These are phyloP conservation scores for Valencia hispanica DNA, from an alignment of 2,797 vertebrate genomes.

Conservation along the genomic window DNA sequence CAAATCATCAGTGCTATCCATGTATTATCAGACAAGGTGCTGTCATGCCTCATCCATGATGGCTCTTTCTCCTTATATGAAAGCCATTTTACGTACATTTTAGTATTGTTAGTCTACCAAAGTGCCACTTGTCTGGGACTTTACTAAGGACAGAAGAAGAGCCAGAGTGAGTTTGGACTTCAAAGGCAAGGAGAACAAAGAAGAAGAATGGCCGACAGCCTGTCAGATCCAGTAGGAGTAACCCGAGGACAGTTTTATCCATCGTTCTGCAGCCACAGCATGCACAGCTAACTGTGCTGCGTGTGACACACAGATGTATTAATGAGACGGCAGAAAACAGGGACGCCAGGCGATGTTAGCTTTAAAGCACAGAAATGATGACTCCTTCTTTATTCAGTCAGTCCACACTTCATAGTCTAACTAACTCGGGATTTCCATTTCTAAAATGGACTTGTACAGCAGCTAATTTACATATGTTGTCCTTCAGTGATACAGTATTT, in stretches of 20 bases:
- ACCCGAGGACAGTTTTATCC: constrained; percentile 44
- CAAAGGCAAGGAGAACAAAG: constrained; percentile 59
- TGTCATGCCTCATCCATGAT: constrained; percentile 14
- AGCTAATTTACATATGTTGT: background rate
- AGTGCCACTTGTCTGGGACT: constrained; percentile 19
- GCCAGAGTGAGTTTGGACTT: constrained; percentile 32
- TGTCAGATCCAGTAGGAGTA: constrained; percentile 56
- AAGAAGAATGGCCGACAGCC: constrained; percentile 44
- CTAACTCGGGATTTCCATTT: constrained; percentile 46
- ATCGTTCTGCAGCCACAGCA: constrained; percentile 53
- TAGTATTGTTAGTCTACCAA: constrained; percentile 28
- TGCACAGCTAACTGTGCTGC: constrained; percentile 63
- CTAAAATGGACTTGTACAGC: constrained; percentile 42
- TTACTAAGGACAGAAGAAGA: constrained; percentile 27
- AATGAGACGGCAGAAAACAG: constrained; percentile 51
- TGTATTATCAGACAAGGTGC: constrained; percentile 41
- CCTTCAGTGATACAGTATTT: background rate
- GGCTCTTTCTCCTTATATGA: background rate
- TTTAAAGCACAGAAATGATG: constrained; percentile 36
- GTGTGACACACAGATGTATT: constrained; percentile 60
- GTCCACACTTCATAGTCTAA: constrained; percentile 49
- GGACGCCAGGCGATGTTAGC: constrained; percentile 34
- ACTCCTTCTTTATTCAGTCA: constrained; percentile 34
- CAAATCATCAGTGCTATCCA: constrained; percentile 34
- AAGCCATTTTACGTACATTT: constrained; percentile 7